Evolutionary conservation across 2,797 vertebrate species (phyloP).

Genomic region (Valencia hispanica): DNA sequence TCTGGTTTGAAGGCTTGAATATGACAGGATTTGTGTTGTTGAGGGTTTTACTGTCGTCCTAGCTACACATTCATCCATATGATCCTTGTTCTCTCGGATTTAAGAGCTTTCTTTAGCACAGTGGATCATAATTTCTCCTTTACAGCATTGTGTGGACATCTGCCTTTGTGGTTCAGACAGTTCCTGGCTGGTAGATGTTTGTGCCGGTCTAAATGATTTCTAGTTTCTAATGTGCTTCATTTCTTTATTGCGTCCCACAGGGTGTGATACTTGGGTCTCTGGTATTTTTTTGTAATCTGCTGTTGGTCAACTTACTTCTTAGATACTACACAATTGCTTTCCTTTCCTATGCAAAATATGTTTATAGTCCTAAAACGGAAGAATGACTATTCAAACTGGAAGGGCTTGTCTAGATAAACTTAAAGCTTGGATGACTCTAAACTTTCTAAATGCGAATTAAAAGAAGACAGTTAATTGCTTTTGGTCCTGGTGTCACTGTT

Average conservation of each 20-base stretch:
- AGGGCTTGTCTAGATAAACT: background rate
- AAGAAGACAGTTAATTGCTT: too few relatives aligned
- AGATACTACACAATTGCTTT: background rate
- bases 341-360: background rate
- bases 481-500: too few relatives aligned
- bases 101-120: background rate
- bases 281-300: background rate
- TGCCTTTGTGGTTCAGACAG: background rate
- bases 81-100: background rate
- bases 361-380: too few relatives aligned
- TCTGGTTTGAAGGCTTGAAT: background rate
- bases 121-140: background rate
- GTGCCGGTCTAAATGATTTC: background rate
- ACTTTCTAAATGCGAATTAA: too few relatives aligned
- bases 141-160: background rate
- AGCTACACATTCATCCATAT: background rate
- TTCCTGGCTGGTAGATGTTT: background rate
- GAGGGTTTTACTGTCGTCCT: background rate
- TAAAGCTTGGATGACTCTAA: too few relatives aligned
- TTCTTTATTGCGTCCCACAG: background rate
- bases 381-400: too few relatives aligned
- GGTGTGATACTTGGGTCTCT: background rate
- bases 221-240: background rate
- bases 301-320: background rate
- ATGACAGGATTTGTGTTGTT: background rate